Evolutionary conservation across 2,888 invertebrate genomes (phyloP), one percentile per base, ranked within the genome.

Genomic region (Euclidia mi): DNA sequence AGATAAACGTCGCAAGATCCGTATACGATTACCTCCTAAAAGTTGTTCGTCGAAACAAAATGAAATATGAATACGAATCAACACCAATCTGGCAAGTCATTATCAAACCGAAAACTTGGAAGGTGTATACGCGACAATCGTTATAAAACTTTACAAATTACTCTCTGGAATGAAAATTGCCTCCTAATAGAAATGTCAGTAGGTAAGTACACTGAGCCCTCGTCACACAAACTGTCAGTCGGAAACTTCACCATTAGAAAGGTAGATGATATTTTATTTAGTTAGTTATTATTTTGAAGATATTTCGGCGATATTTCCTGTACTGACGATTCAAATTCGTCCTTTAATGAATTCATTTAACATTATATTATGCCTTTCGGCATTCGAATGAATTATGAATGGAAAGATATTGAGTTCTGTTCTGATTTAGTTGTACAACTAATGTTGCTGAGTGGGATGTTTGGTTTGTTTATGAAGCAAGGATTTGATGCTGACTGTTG

Each of bases 161-260:
- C 48, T 37, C 50, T 46, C 17, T 40, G 14, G 41, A 53, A 64
- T 56, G 69, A 66, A 69, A 69, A 74, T 74, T 71, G 64, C 41
- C 62, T 55, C 31, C 53, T 69, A 74, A 74, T 74, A 74, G 75
- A 74, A 74, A 74, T 45, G 75, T 66, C 69, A 74, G 29, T 56
- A 38, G 38, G 18, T 46, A 35, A 50, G 48, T 63, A 56, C 38
- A 47, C 53, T 32, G 40, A 47, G 29, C 69, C 69, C 58, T 72
- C 70, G 71, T 72, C 71, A 72, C 34, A 7, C 12, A 37, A 63
- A 63, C 63, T 65, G 71, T 66, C 72, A 66, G 38, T 63, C 38
- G 45, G 45, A 56, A 72, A 69, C 51, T 72, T 52, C 44, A 51
- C 46, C 42, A 69, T 72, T 64, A 69, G 45, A 69, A 69, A 69